Percentiles rank a stretch among this genome's conserved stretches.
Evolutionary conservation across 2,888 invertebrate species (phyloP).

Genomic region (Corbicula japonica): DNA sequence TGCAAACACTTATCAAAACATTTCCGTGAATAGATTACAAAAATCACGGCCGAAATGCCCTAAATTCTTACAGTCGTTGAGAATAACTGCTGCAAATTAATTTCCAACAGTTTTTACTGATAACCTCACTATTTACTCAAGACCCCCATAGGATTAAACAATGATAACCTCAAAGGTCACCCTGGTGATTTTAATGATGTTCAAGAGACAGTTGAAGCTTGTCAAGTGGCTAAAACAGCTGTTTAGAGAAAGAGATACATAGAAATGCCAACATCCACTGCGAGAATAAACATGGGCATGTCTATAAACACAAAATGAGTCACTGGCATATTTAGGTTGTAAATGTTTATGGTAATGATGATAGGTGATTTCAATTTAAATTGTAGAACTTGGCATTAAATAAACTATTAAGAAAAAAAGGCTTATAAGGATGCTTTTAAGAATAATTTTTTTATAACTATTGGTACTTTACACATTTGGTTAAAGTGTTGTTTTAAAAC

Average conservation of each 20-base stretch:
- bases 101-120: conserved; percentile 1
- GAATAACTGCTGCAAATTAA: conserved; percentile 4
- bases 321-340: background rate
- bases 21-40: background rate
- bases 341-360: too few species aligned
- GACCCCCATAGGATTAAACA: background rate
- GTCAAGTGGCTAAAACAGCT: conserved; percentile 20
- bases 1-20: background rate
- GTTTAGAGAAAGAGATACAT: conserved; percentile 8
- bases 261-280: conserved; percentile 1
- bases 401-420: too few species aligned
- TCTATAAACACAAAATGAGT: conserved; percentile 16
- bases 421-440: too few species aligned
- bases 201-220: background rate
- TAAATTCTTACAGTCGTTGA: conserved; percentile 7
- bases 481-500: too few species aligned
- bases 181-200: conserved; percentile 1
- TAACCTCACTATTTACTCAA: background rate
- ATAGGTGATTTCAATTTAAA: too few species aligned
- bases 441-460: too few species aligned
- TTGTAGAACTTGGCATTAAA: too few species aligned
- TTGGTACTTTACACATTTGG: too few species aligned
- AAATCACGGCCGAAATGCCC: background rate
- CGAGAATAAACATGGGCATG: conserved; percentile 12
- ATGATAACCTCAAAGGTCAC: conserved; percentile 16